Conservation (phyloP, 1,140 invertebrate genomes). For the Neodiprion fabricii region DNA sequence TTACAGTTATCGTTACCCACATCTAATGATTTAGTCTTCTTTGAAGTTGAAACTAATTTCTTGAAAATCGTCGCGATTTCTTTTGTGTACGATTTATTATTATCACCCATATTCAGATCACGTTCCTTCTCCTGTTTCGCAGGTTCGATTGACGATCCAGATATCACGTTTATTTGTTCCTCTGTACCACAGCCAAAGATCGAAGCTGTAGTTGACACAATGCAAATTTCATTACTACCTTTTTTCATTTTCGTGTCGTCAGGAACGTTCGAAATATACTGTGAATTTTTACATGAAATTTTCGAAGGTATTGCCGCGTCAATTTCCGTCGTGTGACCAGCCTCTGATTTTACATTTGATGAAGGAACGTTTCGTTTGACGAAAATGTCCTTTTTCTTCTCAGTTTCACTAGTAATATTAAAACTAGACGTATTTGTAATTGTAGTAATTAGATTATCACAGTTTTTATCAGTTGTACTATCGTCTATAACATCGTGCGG, state of each 20-base stretch:
- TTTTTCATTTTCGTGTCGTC: not conserved
- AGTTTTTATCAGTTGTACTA: slow-evolving; percentile 17
- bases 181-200: not conserved
- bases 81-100: not conserved
- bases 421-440: slow-evolving; percentile 19
- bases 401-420: slow-evolving; percentile 17
- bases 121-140: too few relatives aligned
- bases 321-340: too few relatives aligned
- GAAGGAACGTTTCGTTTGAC: slow-evolving; percentile 12
- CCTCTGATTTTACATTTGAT: too few relatives aligned
- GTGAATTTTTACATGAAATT: not conserved
- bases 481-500: not conserved
- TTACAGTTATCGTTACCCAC: not conserved
- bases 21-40: not conserved
- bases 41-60: not conserved
- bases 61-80: not conserved
- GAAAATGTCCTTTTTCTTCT: slow-evolving; percentile 27
- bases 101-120: too few relatives aligned
- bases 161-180: not conserved
- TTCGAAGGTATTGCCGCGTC: not conserved
- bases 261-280: too few relatives aligned
- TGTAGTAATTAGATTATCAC: slow-evolving; percentile 17
- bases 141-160: not conserved
- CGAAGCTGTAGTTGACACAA: not conserved
- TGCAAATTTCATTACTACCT: not conserved